Evolutionary conservation across 2,113 vertebrate genomes (phyloP), one percentile per base, ranked within the genome.

Genomic region (Onychostruthus taczanowskii): DNA sequence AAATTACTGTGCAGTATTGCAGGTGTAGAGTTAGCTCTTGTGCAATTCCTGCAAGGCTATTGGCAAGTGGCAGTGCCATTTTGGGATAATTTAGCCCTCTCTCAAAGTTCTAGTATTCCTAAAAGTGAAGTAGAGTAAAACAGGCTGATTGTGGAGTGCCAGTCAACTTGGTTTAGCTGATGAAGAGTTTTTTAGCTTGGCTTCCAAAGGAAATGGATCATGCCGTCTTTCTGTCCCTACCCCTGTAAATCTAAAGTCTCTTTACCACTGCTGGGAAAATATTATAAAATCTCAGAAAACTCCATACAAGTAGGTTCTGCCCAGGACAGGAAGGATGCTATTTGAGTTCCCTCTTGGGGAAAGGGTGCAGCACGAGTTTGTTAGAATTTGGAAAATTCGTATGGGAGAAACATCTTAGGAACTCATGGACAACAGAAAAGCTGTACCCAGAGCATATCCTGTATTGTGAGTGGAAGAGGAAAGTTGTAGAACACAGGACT

Each of bases 391-490:
- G 46, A 67, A 90, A 33, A 70, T 67, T 39, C 5, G 0, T 20
- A 2, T 11, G 15, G 11, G 19, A 87, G 78, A 78, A 90, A 24
- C 28, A 41, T 31, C 12, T 31, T 68, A 14, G 0, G 16, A 76
- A 56, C 49, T 66, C 11, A 4, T 4, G 27, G 50, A 16, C 35
- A 68, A 7, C 11, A 37, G 78, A 52, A 55, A 23, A 87, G 44
- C 63, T 76, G 1, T 39, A 19, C n/a, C 31, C 20, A 28, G 20
- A 47, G 15, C n/a, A 7, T 16, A 30, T 35, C 30, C 11, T 1
- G 6, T 31, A 5, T 31, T 0, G 0, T 11, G 44, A 72, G 49
- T 56, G 2, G 1, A 55, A 23, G 13, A 44, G 63, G 19, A 35
- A 49, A 56, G 53, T 7, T 79, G 66, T 49, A 44, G 62, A 61